Base-by-base conservation (phyloP, 2,888 invertebrate species). In the Ochlodes sylvanus region DNA sequence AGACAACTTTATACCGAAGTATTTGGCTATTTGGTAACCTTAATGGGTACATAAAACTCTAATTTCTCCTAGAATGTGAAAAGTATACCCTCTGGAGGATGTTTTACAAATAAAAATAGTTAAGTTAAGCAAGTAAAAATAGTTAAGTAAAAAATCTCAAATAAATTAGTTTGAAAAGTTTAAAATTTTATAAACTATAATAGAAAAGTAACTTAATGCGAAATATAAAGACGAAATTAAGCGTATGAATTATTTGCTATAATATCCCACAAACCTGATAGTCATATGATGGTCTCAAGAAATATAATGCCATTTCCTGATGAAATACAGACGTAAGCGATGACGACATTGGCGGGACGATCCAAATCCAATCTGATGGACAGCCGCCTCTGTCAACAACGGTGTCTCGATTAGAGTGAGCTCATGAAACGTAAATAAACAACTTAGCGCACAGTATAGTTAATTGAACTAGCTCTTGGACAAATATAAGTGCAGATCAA, bases 261-360 rank as follows among this genome's bases (percentile, higher is more conserved):
- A 42, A 14, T 42, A 9, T 42, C 42, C 2, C 5, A 47, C 71
- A 82, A 86, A 97, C 97, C 94, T 98, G 98, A 85, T 98, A 98
- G 79, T 98, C 98, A 84, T 98, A 98, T 10, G 97, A 97, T 2
- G 98, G 98, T 81, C 96, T 97, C 68, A 98, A 88, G 82, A 96
- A 96, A 86, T 98, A 98, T 71, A 97, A 88, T n/a, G 97, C 96
- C 98, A 98, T 97, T 92, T 97, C 97, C 85, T 97, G 97, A 80
- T 97, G 97, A 80, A 96, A 97, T 6, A 97, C 97, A 0, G 95
- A 95, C 52, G 96, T 96, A 5, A 96, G 94, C 1, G 96, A 96
- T 4, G 96, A 95, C 2, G 96, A 97, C 86, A 97, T 92, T 1
- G 97, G 97, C 2, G 96, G 96, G 0, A 96, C 95, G 52, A 96